Evolutionary conservation across 1,140 invertebrate genomes (phyloP).

Genomic region (Lethrus apterus): DNA sequence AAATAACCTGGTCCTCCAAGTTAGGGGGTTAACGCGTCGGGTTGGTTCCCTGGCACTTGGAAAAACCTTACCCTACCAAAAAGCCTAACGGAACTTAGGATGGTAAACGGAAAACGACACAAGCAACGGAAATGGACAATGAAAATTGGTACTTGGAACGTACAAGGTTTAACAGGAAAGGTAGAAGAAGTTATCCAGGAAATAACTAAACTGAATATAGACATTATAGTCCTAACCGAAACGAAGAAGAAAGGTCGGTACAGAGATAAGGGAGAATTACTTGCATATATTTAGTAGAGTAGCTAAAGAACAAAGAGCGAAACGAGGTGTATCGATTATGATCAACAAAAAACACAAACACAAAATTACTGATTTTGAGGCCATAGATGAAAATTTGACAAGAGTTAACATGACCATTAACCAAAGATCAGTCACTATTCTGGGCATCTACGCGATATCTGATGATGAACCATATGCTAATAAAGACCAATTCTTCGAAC

Average conservation of each 20-base stretch:
- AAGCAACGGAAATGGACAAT: background rate
- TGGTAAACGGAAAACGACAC: background rate
- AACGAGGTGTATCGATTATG: conserved; percentile 6
- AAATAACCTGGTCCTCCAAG: too few relatives aligned
- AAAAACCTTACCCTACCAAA: background rate
- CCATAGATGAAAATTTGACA: background rate
- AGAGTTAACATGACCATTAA: conserved; percentile 4
- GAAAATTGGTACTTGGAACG: background rate
- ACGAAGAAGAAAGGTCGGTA: conserved; percentile 15
- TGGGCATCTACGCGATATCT: background rate
- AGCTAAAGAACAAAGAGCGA: conserved; percentile 1
- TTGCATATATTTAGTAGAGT: conserved; percentile 13
- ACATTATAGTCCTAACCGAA: too few relatives aligned
- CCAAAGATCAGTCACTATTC: background rate
- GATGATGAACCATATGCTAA: background rate
- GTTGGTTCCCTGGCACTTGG: background rate
- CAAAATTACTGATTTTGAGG: too few relatives aligned
- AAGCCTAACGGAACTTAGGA: too few relatives aligned
- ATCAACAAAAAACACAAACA: conserved; percentile 11
- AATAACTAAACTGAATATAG: background rate
- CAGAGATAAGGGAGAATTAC: background rate
- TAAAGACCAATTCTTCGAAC: conserved; percentile 9
- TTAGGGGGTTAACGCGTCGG: conserved; percentile 1
- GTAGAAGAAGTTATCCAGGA: background rate
- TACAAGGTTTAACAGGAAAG: background rate